Evolutionary conservation across 2,888 invertebrate genomes (phyloP).

Genomic region (Hyppa rectilinea): DNA sequence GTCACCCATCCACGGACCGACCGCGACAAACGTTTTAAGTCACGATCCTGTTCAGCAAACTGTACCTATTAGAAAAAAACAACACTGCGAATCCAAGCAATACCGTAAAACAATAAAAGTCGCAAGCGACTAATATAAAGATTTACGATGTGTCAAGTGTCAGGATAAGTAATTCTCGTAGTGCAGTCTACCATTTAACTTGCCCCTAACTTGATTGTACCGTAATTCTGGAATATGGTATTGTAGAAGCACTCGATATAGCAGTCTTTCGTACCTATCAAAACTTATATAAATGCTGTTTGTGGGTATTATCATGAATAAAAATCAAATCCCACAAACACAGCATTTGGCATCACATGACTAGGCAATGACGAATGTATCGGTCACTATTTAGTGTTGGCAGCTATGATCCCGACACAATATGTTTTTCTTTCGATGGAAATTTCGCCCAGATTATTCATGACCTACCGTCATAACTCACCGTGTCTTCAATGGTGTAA

Average conservation of each 20-base stretch:
- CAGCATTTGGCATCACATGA: too few relatives aligned
- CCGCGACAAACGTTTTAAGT: background rate
- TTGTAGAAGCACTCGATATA: constrained; percentile 32
- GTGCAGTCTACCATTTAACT: constrained; percentile 66
- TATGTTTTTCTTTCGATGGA: too few relatives aligned
- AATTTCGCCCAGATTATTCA: too few relatives aligned
- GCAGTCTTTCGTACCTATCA: too few relatives aligned
- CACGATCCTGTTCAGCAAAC: background rate
- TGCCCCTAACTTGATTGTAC: constrained; percentile 62
- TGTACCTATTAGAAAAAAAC: background rate
- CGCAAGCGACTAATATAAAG: constrained; percentile 39
- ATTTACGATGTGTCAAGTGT: constrained; percentile 61
- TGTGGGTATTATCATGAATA: too few relatives aligned
- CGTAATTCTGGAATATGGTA: constrained; percentile 46
- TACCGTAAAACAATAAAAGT: constrained; percentile 25
- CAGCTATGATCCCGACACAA: too few relatives aligned
- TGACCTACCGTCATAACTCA: too few relatives aligned
- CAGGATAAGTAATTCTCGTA: constrained; percentile 60
- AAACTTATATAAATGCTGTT: too few relatives aligned
- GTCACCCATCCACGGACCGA: background rate
- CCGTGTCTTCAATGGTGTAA: too few relatives aligned
- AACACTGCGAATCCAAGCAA: background rate
- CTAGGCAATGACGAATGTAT: too few relatives aligned
- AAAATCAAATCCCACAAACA: too few relatives aligned
- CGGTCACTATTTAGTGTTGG: too few relatives aligned